These are phyloP conservation scores for Lymantria monacha DNA, from an alignment of 2,888 invertebrate species.

Conservation along the genomic window DNA sequence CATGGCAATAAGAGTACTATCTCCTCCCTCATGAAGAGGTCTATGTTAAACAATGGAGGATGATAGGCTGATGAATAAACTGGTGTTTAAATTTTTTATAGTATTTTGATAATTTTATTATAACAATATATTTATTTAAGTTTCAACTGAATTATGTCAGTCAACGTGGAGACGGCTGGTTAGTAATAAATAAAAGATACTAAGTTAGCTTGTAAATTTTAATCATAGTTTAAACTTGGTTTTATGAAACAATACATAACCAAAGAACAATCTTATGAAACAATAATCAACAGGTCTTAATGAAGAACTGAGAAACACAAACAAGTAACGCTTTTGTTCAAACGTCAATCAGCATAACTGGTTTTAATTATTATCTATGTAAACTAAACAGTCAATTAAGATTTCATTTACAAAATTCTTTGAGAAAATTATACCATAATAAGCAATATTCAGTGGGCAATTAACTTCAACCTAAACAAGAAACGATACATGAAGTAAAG, in stretches of 20 bases:
- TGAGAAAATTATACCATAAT: slow-evolving; percentile 36
- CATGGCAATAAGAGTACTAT: no score
- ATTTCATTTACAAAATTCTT: slow-evolving; percentile 22
- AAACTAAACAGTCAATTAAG: slow-evolving; percentile 34
- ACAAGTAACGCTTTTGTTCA: slow-evolving; percentile 37
- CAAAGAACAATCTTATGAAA: slow-evolving; percentile 17
- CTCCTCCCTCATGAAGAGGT: no score
- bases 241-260: background rate
- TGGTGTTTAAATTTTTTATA: no score
- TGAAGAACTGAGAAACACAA: slow-evolving; percentile 23
- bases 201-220: no score
- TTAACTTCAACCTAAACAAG: slow-evolving; percentile 19
- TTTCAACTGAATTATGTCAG: no score
- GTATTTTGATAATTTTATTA: no score
- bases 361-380: slow-evolving; percentile 22
- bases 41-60: no score
- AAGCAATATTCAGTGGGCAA: slow-evolving; percentile 35
- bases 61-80: no score
- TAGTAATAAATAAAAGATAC: no score
- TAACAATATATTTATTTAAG: no score
- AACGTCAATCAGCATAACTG: slow-evolving; percentile 27
- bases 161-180: no score
- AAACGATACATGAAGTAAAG: background rate
- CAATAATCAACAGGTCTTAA: slow-evolving; percentile 17
- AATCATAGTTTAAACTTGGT: background rate